Conservation (phyloP, 2,797 vertebrate genomes). For the Somateria mollissima region DNA sequence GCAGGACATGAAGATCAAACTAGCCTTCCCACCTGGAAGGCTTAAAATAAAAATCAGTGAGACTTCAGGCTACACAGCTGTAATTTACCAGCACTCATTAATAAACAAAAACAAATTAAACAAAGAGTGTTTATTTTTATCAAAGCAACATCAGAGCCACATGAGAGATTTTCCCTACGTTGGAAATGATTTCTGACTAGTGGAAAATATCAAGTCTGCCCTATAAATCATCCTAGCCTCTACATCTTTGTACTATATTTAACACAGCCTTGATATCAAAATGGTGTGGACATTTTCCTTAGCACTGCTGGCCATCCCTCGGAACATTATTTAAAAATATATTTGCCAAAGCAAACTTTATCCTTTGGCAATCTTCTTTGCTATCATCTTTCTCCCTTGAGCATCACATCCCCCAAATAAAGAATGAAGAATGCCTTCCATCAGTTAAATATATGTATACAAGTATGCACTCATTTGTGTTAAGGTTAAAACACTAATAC, state of each 20-base stretch:
- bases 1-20: background rate
- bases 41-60: background rate
- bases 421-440: background rate
- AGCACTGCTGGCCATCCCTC: background rate
- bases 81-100: background rate
- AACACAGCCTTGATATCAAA: background rate
- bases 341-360: constrained; percentile 48
- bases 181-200: background rate
- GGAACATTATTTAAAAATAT: background rate
- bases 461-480: background rate
- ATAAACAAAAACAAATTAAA: background rate
- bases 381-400: constrained; percentile 18
- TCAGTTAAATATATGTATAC: background rate
- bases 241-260: constrained; percentile 30
- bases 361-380: background rate
- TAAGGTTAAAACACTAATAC: background rate
- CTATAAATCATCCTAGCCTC: constrained; percentile 11
- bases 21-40: background rate
- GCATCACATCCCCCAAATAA: background rate
- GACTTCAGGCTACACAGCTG: background rate
- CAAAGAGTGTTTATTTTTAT: background rate
- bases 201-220: constrained; percentile 20
- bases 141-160: background rate
- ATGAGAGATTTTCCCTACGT: background rate
- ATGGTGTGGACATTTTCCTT: background rate